A percentile compares a stretch with the other conserved stretches of the same genome.
phyloP scores from a whole-genome alignment of 2,113 vertebrate genomes.

The Ranitomeya variabilis region DNA sequence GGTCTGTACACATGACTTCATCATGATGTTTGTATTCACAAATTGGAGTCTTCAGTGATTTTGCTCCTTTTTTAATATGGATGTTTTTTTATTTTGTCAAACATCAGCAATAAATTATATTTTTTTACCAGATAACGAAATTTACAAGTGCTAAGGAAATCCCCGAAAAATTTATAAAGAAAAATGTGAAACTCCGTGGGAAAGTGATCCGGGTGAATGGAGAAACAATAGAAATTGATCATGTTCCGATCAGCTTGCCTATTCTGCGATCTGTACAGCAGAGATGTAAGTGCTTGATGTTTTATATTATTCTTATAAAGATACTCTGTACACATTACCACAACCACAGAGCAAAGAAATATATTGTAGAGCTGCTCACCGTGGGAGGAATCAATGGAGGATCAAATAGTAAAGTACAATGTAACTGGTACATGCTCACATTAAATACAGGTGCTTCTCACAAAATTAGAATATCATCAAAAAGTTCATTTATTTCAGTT shows the following conservation, averaged over 20 bases:
- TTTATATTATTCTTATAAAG: neutral
- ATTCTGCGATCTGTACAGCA: conserved; percentile 76
- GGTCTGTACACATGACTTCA: too few species aligned
- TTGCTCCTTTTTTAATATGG: neutral
- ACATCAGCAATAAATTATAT: neutral
- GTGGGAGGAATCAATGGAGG: too few species aligned
- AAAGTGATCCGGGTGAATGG: conserved; percentile 78
- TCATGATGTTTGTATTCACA: too few species aligned
- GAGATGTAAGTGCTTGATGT: conserved; percentile 71
- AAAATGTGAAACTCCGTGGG: conserved; percentile 85
- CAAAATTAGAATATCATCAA: too few species aligned
- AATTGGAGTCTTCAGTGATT: neutral
- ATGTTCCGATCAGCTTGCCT: conserved; percentile 85
- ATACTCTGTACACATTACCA: too few species aligned
- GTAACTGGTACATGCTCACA: too few species aligned
- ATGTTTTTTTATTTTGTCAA: neutral
- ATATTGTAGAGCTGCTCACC: too few species aligned
- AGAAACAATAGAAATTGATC: conserved; percentile 84
- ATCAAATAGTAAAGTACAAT: too few species aligned
- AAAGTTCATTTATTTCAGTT: too few species aligned
- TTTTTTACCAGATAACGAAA: conserved; percentile 77
- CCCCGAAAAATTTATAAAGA: conserved; percentile 83
- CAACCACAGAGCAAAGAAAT: too few species aligned
- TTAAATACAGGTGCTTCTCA: too few species aligned
- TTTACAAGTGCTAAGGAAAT: conserved; percentile 83